Percentiles rank a stretch among this genome's conserved stretches.
Evolutionary conservation across 2,113 vertebrate species (phyloP).

Genomic region (Chrysemys picta): DNA sequence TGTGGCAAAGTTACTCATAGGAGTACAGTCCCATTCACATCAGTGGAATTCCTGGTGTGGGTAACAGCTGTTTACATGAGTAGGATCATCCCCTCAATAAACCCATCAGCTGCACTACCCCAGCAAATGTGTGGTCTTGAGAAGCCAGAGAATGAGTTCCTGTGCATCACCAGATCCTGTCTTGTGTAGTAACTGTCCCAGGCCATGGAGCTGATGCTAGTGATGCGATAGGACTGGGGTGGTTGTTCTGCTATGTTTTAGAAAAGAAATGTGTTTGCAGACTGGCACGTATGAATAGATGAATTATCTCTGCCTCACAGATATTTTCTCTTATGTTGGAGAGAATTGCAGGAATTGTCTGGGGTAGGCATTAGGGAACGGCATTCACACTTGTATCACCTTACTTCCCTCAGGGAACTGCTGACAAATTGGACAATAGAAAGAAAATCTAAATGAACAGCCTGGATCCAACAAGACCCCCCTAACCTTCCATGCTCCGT

Average conservation of each 20-base stretch:
- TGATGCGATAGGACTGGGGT: neutral
- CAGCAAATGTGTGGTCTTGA: neutral
- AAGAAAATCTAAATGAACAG: neutral
- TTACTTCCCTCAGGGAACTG: neutral
- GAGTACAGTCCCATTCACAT: neutral
- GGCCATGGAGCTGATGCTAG: neutral
- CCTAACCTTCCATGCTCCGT: neutral
- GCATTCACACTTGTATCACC: neutral
- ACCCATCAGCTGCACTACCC: neutral
- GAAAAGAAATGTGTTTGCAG: neutral
- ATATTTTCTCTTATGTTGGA: neutral
- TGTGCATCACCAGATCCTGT: neutral
- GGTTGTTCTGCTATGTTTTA: neutral
- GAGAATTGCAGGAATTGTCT: neutral
- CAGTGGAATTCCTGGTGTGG: neutral
- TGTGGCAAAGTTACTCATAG: neutral
- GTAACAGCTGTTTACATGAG: neutral
- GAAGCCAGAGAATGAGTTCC: neutral
- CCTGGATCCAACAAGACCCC: neutral
- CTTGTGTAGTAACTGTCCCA: neutral
- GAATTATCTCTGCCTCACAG: neutral
- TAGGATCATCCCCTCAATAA: neutral
- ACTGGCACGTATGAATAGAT: neutral
- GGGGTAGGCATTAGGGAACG: neutral
- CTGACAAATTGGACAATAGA: neutral